Conservation (phyloP, 2,797 vertebrate species). For the Pipistrellus pipistrellus region DNA sequence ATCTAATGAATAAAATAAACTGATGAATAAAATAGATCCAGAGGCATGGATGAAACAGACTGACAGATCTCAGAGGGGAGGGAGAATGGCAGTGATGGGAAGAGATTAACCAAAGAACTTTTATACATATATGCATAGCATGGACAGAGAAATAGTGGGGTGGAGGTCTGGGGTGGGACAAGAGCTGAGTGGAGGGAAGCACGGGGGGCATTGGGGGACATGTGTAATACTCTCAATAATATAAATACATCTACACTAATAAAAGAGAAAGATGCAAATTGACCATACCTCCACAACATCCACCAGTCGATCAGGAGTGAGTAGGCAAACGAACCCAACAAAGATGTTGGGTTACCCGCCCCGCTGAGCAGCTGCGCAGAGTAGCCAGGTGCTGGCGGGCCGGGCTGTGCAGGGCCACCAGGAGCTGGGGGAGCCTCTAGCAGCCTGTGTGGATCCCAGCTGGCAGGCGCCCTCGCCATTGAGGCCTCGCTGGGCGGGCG, state of each 20-base stretch:
- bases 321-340: too few relatives aligned
- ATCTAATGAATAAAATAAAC: not conserved
- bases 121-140: not conserved
- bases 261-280: too few relatives aligned
- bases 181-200: not conserved
- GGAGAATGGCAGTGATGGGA: too few relatives aligned
- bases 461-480: constrained; percentile 60
- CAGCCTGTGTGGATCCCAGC: constrained; percentile 9
- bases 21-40: not conserved
- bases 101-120: not conserved
- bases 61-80: not conserved
- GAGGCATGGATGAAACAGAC: not conserved
- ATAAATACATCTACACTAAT: too few relatives aligned
- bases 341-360: too few relatives aligned
- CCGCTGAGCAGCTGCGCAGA: constrained; percentile 69
- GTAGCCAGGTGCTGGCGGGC: constrained; percentile 48
- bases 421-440: not conserved
- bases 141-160: not conserved
- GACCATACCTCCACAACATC: too few relatives aligned
- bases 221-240: not conserved
- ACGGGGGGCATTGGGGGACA: not conserved
- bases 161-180: not conserved
- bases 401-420: not conserved
- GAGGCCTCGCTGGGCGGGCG: constrained; percentile 61
- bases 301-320: too few relatives aligned